Evolutionary conservation across 2,797 vertebrate genomes (phyloP).

Genomic region (Pristis pectinata): DNA sequence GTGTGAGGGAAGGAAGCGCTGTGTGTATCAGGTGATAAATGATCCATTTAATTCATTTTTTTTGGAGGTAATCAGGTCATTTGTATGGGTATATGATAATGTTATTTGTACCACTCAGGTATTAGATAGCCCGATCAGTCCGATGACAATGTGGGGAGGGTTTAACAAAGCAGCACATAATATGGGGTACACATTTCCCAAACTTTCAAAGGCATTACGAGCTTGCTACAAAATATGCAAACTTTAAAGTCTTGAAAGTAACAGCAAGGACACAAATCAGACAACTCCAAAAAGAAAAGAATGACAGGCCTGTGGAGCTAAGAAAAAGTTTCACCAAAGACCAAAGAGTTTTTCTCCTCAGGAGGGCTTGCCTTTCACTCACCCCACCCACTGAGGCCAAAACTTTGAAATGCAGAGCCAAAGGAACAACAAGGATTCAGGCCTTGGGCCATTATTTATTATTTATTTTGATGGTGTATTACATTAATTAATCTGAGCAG

Average conservation of each 20-base stretch:
- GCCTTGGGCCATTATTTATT: slow-evolving; percentile 36
- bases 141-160: slow-evolving; percentile 44
- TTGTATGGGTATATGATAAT: slow-evolving; percentile 42
- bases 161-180: slow-evolving; percentile 52
- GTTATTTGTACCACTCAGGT: slow-evolving; percentile 49
- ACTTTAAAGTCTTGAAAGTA: slow-evolving; percentile 44
- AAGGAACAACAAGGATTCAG: slow-evolving; percentile 31
- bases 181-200: slow-evolving; percentile 48
- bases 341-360: slow-evolving; percentile 44
- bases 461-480: slow-evolving; percentile 32
- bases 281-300: slow-evolving; percentile 45
- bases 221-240: slow-evolving; percentile 44
- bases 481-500: slow-evolving; percentile 31
- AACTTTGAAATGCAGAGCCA: slow-evolving; percentile 46
- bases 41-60: slow-evolving; percentile 39
- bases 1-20: slow-evolving; percentile 12
- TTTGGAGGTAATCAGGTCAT: slow-evolving; percentile 49
- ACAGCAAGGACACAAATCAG: slow-evolving; percentile 44
- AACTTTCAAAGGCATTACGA: slow-evolving; percentile 50
- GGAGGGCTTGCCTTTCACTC: slow-evolving; percentile 48
- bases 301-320: slow-evolving; percentile 44
- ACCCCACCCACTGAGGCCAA: slow-evolving; percentile 48
- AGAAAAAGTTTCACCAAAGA: slow-evolving; percentile 43
- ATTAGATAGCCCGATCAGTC: slow-evolving; percentile 47
- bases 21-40: slow-evolving; percentile 46